phyloP scores from a whole-genome alignment of 1,140 invertebrate genomes.

The Argopecten irradians region DNA sequence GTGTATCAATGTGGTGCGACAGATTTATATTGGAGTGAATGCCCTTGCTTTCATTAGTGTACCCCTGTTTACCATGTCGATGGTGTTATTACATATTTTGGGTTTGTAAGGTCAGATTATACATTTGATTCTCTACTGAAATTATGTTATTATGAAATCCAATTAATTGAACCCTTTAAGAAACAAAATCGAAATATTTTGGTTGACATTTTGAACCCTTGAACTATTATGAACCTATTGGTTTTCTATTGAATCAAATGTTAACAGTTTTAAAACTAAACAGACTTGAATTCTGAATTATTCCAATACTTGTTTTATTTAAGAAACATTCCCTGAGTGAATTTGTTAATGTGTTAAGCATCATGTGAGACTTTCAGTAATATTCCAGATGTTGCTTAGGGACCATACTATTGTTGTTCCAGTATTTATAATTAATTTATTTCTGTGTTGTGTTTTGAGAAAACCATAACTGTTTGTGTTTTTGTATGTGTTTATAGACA shows the following conservation, averaged over 20 bases:
- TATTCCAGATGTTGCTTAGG: slow-evolving; percentile 16
- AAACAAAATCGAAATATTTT: too few species aligned
- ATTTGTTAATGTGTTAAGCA: not conserved
- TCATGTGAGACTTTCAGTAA: not conserved
- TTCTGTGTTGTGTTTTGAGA: slow-evolving; percentile 21
- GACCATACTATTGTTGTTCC: not conserved
- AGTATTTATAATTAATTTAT: slow-evolving; percentile 24
- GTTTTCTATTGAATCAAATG: not conserved
- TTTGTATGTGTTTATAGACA: slow-evolving; percentile 16
- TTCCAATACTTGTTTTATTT: not conserved
- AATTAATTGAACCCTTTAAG: not conserved
- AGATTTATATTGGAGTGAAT: not conserved
- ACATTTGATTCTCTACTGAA: not conserved
- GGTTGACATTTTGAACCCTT: not conserved
- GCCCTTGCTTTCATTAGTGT: not conserved
- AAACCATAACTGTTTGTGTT: slow-evolving; percentile 22
- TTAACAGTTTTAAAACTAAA: not conserved
- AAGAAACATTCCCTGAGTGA: not conserved
- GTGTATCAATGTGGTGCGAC: not conserved
- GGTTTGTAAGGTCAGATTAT: not conserved
- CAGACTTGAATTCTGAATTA: not conserved
- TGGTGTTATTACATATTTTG: not conserved
- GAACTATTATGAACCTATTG: not conserved
- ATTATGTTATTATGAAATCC: not conserved
- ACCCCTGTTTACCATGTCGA: not conserved